phyloP scores from a whole-genome alignment of 1,140 invertebrate species.

The Hestina assimilis region DNA sequence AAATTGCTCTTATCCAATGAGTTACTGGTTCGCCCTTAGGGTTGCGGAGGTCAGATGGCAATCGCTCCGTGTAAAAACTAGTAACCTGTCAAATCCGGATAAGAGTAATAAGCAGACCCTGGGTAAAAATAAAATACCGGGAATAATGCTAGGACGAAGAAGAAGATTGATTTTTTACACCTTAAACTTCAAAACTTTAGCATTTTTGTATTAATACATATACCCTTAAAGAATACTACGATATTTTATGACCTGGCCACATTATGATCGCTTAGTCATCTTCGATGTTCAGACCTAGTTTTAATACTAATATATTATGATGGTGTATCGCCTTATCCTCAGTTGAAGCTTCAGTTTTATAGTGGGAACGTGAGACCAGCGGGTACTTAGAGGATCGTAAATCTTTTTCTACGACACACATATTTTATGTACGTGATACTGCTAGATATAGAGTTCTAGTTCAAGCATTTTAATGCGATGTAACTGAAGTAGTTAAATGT shows the following conservation, averaged over 20 bases:
- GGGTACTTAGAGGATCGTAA: constrained; percentile 34
- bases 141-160: too few species aligned
- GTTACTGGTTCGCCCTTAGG: too few species aligned
- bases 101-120: too few species aligned
- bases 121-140: too few species aligned
- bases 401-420: constrained; percentile 30
- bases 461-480: not conserved
- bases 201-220: too few species aligned
- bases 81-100: too few species aligned
- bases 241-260: not conserved
- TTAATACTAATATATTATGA: constrained; percentile 24
- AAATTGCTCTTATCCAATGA: too few species aligned
- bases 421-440: constrained; percentile 32
- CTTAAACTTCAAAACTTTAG: too few species aligned
- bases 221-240: not conserved
- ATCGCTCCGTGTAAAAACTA: too few species aligned
- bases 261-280: constrained; percentile 6
- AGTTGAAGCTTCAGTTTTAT: constrained; percentile 30
- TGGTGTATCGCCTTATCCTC: constrained; percentile 22
- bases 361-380: constrained; percentile 32
- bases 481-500: too few species aligned
- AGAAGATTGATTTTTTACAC: too few species aligned
- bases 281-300: constrained; percentile 1
- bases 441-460: constrained; percentile 16
- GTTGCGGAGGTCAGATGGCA: too few species aligned